Evolutionary conservation across 1,140 invertebrate species (phyloP), one percentile per base, ranked within the genome.

Genomic region (Drosophila azteca): DNA sequence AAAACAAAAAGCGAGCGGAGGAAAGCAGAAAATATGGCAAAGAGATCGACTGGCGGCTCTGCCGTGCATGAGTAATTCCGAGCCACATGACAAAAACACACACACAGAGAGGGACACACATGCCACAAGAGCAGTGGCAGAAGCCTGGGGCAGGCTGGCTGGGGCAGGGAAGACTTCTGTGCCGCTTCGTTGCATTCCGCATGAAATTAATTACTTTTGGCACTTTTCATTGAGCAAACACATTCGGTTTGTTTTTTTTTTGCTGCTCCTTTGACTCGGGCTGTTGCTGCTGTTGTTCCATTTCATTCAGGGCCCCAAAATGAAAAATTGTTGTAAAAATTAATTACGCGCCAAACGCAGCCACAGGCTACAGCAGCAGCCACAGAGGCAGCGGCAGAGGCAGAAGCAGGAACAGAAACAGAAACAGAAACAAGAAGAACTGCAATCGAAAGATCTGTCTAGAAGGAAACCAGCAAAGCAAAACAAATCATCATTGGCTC

Each of bases 131-230:
- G 52, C 17, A 57, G 26, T 54, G 41, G 22, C 22, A 58, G 20
- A 43, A 46, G 60, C 26, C 11, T 39, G 11, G 11, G 35, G 35
- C 35, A 39, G 11, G 35, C 35, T 11, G 31, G 7, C 6, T 8
- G 29, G 29, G 29, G 31, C 35, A 57, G 31, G 59, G 50, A 41
- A 46, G 46, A 65, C 59, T 54, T 53, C 44, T 63, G 78, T 65
- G 84, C 43, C 79, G 82, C 82, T 71, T 75, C 79, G 83, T 73
- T 89, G 83, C 84, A 89, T 89, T 85, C 83, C 83, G 68, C 79
- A 88, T 88, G 84, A 88, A 83, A 88, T 88, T 88, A 88, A 88
- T 88, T 88, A 88, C 83, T 88, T 88, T 89, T 88, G 83, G 83
- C 83, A 88, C 84, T 88, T 88, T 88, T 88, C 83, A 88, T 88